Evolutionary conservation across 2,797 vertebrate genomes (phyloP).

Genomic region (Leucoraja ocellata): DNA sequence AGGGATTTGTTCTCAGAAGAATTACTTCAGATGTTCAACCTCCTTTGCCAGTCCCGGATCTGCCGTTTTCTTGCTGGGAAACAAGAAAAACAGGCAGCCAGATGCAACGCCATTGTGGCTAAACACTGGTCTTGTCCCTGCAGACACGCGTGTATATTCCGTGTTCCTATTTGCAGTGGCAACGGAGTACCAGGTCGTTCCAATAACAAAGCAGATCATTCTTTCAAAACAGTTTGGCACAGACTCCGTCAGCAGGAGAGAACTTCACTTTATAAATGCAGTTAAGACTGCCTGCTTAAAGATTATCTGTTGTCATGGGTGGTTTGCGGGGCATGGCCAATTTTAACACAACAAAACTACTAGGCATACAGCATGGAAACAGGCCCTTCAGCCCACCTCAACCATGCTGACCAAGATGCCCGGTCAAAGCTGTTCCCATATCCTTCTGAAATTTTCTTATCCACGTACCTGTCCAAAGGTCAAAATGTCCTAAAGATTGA

Average conservation of each 20-base stretch:
- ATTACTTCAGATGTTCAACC: neutral
- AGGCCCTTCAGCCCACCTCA: too few species aligned
- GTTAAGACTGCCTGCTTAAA: neutral
- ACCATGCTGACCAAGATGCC: too few species aligned
- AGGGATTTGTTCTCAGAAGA: neutral
- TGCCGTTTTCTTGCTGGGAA: neutral
- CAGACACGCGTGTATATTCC: neutral
- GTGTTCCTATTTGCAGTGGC: neutral
- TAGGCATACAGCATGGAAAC: too few species aligned
- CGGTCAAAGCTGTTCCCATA: too few species aligned
- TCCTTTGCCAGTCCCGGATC: neutral
- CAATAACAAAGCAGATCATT: neutral
- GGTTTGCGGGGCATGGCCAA: neutral
- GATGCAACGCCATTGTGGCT: neutral
- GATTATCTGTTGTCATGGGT: neutral
- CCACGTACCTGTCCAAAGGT: too few species aligned
- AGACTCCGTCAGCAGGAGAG: neutral
- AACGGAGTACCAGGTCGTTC: neutral
- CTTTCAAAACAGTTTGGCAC: neutral
- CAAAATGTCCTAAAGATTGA: too few species aligned
- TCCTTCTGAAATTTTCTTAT: too few species aligned
- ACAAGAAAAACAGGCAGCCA: conserved; percentile 8
- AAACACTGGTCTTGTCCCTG: neutral
- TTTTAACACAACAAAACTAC: neutral
- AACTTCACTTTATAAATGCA: neutral